phyloP scores from a whole-genome alignment of 1,140 invertebrate genomes.

The Plectrocnemia conspersa region DNA sequence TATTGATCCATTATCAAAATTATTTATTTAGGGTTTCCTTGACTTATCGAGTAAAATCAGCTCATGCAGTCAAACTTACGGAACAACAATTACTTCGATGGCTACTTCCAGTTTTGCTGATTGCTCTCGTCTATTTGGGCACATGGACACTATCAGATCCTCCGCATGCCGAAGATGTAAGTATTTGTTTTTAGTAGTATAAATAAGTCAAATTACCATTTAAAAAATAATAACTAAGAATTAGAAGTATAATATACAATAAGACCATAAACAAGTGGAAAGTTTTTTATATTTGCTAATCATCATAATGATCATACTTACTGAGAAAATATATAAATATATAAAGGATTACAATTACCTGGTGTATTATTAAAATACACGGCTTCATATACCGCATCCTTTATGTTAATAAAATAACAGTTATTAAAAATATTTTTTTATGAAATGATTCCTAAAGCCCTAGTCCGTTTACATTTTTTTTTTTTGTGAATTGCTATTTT shows the following conservation, averaged over 20 bases:
- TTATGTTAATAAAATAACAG: too few relatives aligned
- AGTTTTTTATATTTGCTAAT: too few relatives aligned
- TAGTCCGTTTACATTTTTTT: too few relatives aligned
- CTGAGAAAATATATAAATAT: too few relatives aligned
- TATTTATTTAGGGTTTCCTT: slow-evolving; percentile 70
- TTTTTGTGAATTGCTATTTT: too few relatives aligned
- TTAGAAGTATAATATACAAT: neutral
- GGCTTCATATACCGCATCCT: too few relatives aligned
- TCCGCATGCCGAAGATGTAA: slow-evolving; percentile 66
- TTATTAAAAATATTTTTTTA: too few relatives aligned
- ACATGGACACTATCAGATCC: slow-evolving; percentile 84
- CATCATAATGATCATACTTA: too few relatives aligned
- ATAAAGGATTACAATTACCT: too few relatives aligned
- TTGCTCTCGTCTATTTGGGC: slow-evolving; percentile 82
- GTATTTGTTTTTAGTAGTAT: slow-evolving; percentile 36
- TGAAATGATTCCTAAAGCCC: too few relatives aligned
- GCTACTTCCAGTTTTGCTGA: slow-evolving; percentile 82
- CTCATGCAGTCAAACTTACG: slow-evolving; percentile 86
- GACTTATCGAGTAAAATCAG: slow-evolving; percentile 90
- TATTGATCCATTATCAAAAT: neutral
- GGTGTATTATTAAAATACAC: too few relatives aligned
- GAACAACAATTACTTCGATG: slow-evolving; percentile 87
- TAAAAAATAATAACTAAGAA: neutral
- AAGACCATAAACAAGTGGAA: neutral
- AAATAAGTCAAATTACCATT: slow-evolving; percentile 1